These are phyloP conservation scores for Ceyx melanurus DNA, from an alignment of 2,113 vertebrate species.

Conservation along the genomic window DNA sequence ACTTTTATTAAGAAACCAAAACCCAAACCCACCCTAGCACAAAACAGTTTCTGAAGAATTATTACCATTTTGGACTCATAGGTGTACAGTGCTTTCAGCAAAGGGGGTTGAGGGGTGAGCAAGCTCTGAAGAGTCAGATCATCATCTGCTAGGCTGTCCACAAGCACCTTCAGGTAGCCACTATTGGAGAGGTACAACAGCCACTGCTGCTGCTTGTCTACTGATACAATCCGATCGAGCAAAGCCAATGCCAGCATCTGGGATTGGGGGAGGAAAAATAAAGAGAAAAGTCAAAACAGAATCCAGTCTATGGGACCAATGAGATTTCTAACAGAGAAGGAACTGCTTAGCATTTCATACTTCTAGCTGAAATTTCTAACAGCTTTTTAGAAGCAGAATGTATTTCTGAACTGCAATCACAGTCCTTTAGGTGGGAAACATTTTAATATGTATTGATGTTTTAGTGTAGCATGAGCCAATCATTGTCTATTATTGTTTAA, in stretches of 20 bases:
- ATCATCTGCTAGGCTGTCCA: slow-evolving; percentile 92
- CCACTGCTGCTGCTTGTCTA: slow-evolving; percentile 95
- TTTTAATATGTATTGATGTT: not conserved
- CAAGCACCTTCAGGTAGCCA: slow-evolving; percentile 93
- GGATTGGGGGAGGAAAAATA: not conserved
- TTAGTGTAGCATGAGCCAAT: not conserved
- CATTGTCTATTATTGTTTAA: not conserved
- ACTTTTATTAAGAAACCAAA: not conserved
- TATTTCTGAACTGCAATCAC: not conserved
- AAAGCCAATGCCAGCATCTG: slow-evolving; percentile 95
- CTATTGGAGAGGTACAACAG: slow-evolving; percentile 93
- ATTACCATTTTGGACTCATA: slow-evolving; percentile 98
- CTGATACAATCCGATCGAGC: slow-evolving; percentile 89
- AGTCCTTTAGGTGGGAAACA: not conserved
- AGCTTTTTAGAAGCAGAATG: not conserved
- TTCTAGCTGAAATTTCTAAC: not conserved
- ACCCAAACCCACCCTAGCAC: not conserved
- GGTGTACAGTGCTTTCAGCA: slow-evolving; percentile 93
- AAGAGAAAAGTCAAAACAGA: not conserved
- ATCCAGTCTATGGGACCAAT: not conserved
- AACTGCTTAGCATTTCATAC: not conserved
- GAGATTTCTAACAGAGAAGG: not conserved
- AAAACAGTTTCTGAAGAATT: not conserved
- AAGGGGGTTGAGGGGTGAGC: slow-evolving; percentile 88
- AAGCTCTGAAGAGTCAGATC: slow-evolving; percentile 88